Evolutionary conservation across 2,113 vertebrate species (phyloP).

Genomic region (Silurus meridionalis): DNA sequence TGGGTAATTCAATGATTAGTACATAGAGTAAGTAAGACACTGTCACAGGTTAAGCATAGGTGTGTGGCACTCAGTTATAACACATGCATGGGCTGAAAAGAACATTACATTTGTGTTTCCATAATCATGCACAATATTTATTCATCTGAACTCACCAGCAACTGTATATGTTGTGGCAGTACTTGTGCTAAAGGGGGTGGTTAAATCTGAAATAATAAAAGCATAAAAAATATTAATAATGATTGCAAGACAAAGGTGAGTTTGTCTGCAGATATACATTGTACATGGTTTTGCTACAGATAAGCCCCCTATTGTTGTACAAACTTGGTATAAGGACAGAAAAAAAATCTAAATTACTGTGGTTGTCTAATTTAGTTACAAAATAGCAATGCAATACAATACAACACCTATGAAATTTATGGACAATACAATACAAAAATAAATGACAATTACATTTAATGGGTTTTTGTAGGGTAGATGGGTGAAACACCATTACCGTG

Average conservation of each 20-base stretch:
- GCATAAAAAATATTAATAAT: background rate
- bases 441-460: background rate
- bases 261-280: background rate
- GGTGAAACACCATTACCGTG: too few species aligned
- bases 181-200: background rate
- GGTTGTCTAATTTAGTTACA: too few species aligned
- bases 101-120: too few species aligned
- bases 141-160: background rate
- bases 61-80: background rate
- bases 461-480: too few species aligned
- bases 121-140: background rate
- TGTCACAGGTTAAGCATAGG: background rate
- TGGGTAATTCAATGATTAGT: background rate
- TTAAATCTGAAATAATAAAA: conserved; percentile 1
- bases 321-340: background rate
- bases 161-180: background rate
- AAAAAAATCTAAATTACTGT: too few species aligned
- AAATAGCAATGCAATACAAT: background rate
- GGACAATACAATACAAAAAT: background rate
- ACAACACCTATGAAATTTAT: background rate
- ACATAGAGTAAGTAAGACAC: too few species aligned
- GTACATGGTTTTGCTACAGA: too few species aligned
- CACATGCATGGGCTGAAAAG: background rate
- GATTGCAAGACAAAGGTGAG: background rate
- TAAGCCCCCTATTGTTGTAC: too few species aligned